Evolutionary conservation across 2,888 invertebrate species (phyloP).

Genomic region (Alitta virens): DNA sequence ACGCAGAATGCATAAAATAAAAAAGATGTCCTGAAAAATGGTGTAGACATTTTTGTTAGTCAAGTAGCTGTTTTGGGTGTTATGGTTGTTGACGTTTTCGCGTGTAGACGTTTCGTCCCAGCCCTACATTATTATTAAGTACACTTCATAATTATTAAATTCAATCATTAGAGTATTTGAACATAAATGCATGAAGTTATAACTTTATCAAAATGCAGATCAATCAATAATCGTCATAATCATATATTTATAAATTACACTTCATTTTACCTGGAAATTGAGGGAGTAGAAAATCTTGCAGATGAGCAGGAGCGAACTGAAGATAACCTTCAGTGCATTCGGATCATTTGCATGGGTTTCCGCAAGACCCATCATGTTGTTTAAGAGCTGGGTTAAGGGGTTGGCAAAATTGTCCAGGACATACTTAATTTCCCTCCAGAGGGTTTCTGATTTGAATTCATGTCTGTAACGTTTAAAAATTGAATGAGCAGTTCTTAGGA

Average conservation of each 20-base stretch:
- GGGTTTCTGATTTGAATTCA: slow-evolving; percentile 89
- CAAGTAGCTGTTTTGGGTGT: too few species aligned
- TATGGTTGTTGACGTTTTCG: too few species aligned
- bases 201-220: too few species aligned
- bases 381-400: slow-evolving; percentile 75
- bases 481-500: slow-evolving; percentile 92
- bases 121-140: too few species aligned
- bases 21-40: too few species aligned
- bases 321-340: slow-evolving; percentile 78
- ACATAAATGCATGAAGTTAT: too few species aligned
- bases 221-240: background rate
- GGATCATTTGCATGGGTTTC: slow-evolving; percentile 76
- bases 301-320: slow-evolving; percentile 81
- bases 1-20: too few species aligned
- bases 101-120: too few species aligned
- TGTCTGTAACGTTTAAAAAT: slow-evolving; percentile 93
- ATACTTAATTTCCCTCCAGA: slow-evolving; percentile 97
- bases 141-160: too few species aligned
- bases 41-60: too few species aligned
- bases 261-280: slow-evolving; percentile 74
- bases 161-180: too few species aligned
- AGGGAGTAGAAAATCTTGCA: slow-evolving; percentile 96
- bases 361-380: slow-evolving; percentile 81
- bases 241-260: background rate
- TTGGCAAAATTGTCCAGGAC: slow-evolving; percentile 88